phyloP scores from a whole-genome alignment of 2,797 vertebrate species.

The Bovichtus variegatus region DNA sequence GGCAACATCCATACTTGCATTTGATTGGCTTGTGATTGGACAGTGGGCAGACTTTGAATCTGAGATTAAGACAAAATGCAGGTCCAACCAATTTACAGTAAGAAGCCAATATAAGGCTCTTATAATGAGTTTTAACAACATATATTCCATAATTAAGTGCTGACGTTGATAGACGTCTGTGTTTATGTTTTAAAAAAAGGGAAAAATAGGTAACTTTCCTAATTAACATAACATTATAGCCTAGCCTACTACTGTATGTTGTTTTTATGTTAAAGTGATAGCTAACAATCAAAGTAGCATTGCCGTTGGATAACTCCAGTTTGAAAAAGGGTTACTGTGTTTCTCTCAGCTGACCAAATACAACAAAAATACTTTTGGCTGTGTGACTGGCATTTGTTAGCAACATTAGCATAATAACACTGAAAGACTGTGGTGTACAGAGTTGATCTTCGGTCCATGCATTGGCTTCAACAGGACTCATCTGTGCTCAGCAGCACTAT shows the following conservation, averaged over 20 bases:
- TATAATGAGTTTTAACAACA: neutral
- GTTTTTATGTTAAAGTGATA: neutral
- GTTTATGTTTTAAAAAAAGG: neutral
- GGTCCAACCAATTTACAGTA: slow-evolving; percentile 1
- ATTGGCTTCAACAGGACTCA: neutral
- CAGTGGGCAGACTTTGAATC: slow-evolving; percentile 34
- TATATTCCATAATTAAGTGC: neutral
- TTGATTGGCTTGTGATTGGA: slow-evolving; percentile 44
- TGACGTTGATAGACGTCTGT: neutral
- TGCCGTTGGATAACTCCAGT: neutral
- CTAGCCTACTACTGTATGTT: neutral
- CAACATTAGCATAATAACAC: neutral
- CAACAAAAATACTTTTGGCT: neutral
- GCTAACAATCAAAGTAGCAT: neutral
- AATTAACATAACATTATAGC: neutral
- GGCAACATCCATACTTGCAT: slow-evolving; percentile 14
- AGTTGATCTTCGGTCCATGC: too few relatives aligned
- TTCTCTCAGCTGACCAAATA: neutral
- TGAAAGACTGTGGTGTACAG: neutral
- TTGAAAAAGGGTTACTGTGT: neutral
- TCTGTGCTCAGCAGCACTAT: neutral
- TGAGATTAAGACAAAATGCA: neutral
- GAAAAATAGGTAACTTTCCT: neutral
- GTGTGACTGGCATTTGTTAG: neutral
- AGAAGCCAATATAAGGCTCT: neutral